These are phyloP conservation scores for Omphaloscelis lunosa DNA, from an alignment of 2,888 invertebrate genomes.

Conservation along the genomic window DNA sequence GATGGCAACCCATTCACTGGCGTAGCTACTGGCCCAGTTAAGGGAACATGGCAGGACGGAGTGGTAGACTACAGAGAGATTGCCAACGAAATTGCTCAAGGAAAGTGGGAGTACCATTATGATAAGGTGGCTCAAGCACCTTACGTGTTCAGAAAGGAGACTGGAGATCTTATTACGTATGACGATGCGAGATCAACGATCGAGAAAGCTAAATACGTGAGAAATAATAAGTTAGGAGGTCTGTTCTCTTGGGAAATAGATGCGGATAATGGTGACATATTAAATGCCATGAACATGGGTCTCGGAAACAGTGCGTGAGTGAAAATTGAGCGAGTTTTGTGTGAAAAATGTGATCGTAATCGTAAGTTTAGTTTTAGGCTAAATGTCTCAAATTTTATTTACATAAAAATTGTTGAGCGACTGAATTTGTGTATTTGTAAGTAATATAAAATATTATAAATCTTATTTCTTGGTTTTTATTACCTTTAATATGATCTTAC, in stretches of 20 bases:
- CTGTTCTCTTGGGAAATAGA: slow-evolving; percentile 89
- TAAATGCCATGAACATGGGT: slow-evolving; percentile 88
- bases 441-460: slow-evolving; percentile 66
- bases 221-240: slow-evolving; percentile 87
- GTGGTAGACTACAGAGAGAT: slow-evolving; percentile 88
- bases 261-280: slow-evolving; percentile 87
- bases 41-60: slow-evolving; percentile 89
- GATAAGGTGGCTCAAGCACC: slow-evolving; percentile 87
- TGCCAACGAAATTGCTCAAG: slow-evolving; percentile 83
- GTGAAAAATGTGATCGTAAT: slow-evolving; percentile 67
- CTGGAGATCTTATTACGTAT: slow-evolving; percentile 86
- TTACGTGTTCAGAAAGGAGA: slow-evolving; percentile 85
- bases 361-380: slow-evolving; percentile 65
- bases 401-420: slow-evolving; percentile 69
- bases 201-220: slow-evolving; percentile 87
- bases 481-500: not conserved
- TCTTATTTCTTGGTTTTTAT: slow-evolving; percentile 43
- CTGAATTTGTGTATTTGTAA: slow-evolving; percentile 69
- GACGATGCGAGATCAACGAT: slow-evolving; percentile 87
- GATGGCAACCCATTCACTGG: slow-evolving; percentile 86
- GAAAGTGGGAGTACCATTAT: slow-evolving; percentile 87
- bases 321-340: slow-evolving; percentile 22
- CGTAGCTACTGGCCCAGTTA: slow-evolving; percentile 85
- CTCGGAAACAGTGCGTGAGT: slow-evolving; percentile 82
- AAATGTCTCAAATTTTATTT: slow-evolving; percentile 74